These are phyloP conservation scores for Aplidium turbinatum DNA, from an alignment of 23 tunicate genomes.

Conservation along the genomic window DNA sequence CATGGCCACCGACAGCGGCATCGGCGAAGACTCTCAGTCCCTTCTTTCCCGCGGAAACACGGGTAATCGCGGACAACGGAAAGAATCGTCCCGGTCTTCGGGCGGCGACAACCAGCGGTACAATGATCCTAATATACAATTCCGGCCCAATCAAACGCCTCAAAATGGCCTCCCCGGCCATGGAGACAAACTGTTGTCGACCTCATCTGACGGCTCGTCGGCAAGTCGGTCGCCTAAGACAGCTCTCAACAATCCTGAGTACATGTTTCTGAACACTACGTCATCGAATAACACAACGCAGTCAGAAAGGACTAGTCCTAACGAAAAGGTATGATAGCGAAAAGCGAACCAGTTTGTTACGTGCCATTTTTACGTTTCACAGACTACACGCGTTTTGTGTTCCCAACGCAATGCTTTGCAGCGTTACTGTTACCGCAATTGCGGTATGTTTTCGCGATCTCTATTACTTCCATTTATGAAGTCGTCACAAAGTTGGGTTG, in stretches of 20 bases:
- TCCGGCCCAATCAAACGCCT: not conserved
- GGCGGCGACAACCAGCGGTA: constrained; percentile 16
- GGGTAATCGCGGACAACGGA: constrained; percentile 26
- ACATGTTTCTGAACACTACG: constrained; percentile 61
- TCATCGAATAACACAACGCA: constrained; percentile 26
- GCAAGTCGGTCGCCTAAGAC: constrained; percentile 9
- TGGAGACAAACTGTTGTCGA: constrained; percentile 24
- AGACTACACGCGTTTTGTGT: too few species aligned
- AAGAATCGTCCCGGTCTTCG: constrained; percentile 1
- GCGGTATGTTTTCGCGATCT: too few species aligned
- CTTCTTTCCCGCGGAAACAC: constrained; percentile 47
- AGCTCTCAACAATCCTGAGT: constrained; percentile 75
- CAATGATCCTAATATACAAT: not conserved
- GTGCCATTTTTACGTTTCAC: too few species aligned
- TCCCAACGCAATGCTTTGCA: too few species aligned
- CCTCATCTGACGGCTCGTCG: constrained; percentile 34
- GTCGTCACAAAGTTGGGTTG: too few species aligned
- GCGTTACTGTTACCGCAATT: too few species aligned
- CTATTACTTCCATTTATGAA: too few species aligned
- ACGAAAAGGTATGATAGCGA: too few species aligned
- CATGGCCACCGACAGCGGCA: constrained; percentile 87
- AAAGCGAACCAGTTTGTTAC: too few species aligned
- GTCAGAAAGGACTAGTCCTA: too few species aligned
- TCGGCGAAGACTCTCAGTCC: constrained; percentile 86
- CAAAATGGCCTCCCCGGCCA: not conserved